Evolutionary conservation across 2,113 vertebrate genomes (phyloP), one percentile per base, ranked within the genome.

Genomic region (Tragelaphus buxtoni): DNA sequence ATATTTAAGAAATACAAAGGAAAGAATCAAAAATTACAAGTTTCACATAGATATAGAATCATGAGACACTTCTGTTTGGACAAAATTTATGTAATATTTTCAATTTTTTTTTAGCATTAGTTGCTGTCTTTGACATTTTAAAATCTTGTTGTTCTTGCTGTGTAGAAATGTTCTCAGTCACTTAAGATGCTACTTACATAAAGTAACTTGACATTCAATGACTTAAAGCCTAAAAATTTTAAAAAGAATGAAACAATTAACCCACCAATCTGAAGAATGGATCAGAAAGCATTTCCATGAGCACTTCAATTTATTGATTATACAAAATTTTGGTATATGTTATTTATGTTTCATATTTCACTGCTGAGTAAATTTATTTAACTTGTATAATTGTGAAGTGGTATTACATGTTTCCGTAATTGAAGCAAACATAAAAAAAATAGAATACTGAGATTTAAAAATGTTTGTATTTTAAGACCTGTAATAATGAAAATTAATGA

Each of bases 201-300:
- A 91, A 92, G 79, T 88, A 49, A 92, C 28, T 95, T 94, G 65
- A 87, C 39, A 92, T 95, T 86, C 81, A 90, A 72, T 91, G 28
- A 81, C 45, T 82, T 7, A 76, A 81, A 55, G n/a, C 0, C 65
- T 95, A 49, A 96, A 92, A 87, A 49, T 69, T 93, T 88, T 51
- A 28, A 92, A 72, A 26, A 83, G 17, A 93, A 90, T 80, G 58
- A 65, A 92, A 18, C n/a, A 76, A 85, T 92, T 90, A 96, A 89
- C 42, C 4, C 17, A 42, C 22, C 32, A 53, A 72, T 65, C 7
- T 83, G 11, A 86, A 94, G 32, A 63, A 53, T 76, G 4, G 35
- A 49, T 83, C 87, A 79, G 20, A 77, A 88, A 89, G 18, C 26
- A 45, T 91, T 94, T 65, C 20, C 22, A 53, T 2, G 7, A 56